Evolutionary conservation across 2,888 invertebrate species (phyloP), one percentile per base, ranked within the genome.

Genomic region (Polia nebulosa): DNA sequence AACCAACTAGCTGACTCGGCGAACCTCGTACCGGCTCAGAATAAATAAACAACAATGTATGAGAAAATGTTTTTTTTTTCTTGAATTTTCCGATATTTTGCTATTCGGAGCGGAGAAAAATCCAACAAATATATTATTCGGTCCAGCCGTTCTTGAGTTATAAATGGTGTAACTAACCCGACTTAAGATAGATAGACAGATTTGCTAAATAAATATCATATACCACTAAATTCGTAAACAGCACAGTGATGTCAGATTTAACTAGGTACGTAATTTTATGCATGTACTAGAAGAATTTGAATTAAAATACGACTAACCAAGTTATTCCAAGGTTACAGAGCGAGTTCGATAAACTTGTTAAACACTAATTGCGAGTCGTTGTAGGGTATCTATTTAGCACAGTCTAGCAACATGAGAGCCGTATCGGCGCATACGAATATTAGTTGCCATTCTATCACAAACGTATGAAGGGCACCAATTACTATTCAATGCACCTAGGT

Each of bases 401-500:
- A 67, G 27, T 52, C 66, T 69, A 47, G 58, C 60, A 75, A 81
- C 67, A 65, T 71, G 70, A 64, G 68, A 60, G 53, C 45, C 53
- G 65, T 73, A 82, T 72, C 66, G 45, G 55, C 58, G 74, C 64
- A 76, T 73, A 70, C 72, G 59, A 75, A 83, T 80, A 76, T 78
- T 75, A 70, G 69, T 72, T 76, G 47, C 53, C 65, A 76, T 68
- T 61, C 53, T 73, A 41, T 45, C 63, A 65, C 60, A 57, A 72
- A 65, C 62, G 64, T 71, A 66, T 62, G 69, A 71, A 75, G 64
- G 44, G 41, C 55, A 58, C 45, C 39, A 67, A 72, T 82, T 80
- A 78, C 41, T 70, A 84, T 84, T 84, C 83, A 62, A 65, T 81
- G 78, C 81, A 71, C 64, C 64, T 67, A 83, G 72, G 83, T 82